Conservation (phyloP, 1,140 invertebrate genomes). For the Camponotus vicinus region DNA sequence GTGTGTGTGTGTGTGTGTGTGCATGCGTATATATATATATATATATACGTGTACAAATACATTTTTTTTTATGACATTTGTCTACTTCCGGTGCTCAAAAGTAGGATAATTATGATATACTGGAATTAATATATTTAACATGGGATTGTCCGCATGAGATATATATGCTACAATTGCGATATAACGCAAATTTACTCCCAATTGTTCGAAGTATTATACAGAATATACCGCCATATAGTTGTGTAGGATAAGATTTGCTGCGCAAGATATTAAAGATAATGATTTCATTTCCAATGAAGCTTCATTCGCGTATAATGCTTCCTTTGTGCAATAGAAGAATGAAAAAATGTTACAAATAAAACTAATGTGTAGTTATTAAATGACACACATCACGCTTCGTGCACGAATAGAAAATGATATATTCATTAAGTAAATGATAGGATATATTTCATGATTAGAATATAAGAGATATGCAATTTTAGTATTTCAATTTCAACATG, state of each 20-base stretch:
- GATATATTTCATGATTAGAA: slow-evolving; percentile 16
- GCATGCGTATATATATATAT: not conserved
- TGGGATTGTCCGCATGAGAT: not conserved
- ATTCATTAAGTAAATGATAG: not conserved
- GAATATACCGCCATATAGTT: not conserved
- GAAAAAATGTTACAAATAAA: slow-evolving; percentile 14
- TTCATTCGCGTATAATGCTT: not conserved
- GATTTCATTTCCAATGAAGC: slow-evolving; percentile 15
- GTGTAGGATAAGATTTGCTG: slow-evolving; percentile 4
- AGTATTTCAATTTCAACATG: not conserved
- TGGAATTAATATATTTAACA: slow-evolving; percentile 46
- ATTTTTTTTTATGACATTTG: slow-evolving; percentile 68
- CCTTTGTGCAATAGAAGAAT: not conserved
- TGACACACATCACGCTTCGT: not conserved
- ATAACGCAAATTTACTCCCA: slow-evolving; percentile 12
- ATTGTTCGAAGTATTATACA: not conserved
- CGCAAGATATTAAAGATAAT: not conserved
- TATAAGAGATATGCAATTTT: not conserved
- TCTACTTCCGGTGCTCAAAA: slow-evolving; percentile 73
- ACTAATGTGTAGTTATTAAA: slow-evolving; percentile 9
- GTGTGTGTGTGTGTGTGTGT: not conserved
- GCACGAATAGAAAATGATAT: not conserved
- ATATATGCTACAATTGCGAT: slow-evolving; percentile 7
- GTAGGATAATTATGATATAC: slow-evolving; percentile 63
- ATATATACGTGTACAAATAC: slow-evolving; percentile 1